A percentile compares a stretch with the other conserved stretches of the same genome.
Evolutionary conservation across 2,113 vertebrate genomes (phyloP).

Genomic region (Xenopus borealis): DNA sequence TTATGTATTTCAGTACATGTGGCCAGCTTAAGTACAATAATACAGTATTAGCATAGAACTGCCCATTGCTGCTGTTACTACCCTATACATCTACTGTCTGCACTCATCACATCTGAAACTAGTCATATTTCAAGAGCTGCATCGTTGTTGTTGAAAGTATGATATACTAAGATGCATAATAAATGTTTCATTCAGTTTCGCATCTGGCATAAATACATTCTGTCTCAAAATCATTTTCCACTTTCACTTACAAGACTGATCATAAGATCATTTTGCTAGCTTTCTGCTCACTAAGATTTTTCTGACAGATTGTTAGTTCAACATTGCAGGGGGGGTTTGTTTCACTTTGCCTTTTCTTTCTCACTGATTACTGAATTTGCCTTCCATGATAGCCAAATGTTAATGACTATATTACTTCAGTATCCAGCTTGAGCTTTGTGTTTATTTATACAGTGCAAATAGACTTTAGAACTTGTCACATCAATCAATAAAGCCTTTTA

Average conservation of each 20-base stretch:
- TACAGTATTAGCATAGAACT: no score
- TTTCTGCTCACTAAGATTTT: neutral
- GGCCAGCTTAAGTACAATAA: no score
- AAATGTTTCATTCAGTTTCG: no score
- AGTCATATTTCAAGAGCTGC: no score
- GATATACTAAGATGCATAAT: no score
- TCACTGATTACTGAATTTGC: slow-evolving; percentile 2
- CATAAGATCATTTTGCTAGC: no score
- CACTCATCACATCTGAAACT: no score
- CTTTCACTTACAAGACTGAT: no score
- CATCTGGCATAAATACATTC: neutral
- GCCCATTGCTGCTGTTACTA: no score
- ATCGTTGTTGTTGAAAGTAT: no score
- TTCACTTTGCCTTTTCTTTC: slow-evolving; percentile 19
- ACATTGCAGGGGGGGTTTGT: neutral
- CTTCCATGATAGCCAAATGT: slow-evolving; percentile 32
- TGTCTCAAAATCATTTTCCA: neutral
- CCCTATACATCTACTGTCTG: no score
- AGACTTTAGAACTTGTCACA: slow-evolving; percentile 28
- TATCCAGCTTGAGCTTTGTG: slow-evolving; percentile 19
- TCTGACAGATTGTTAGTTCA: slow-evolving; percentile 13
- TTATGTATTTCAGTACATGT: no score
- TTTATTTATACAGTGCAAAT: slow-evolving; percentile 38
- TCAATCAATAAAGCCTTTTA: slow-evolving; percentile 33
- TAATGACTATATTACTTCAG: slow-evolving; percentile 41